Conservation (phyloP, 2,888 invertebrate species). For the Calameuta filiformis region DNA sequence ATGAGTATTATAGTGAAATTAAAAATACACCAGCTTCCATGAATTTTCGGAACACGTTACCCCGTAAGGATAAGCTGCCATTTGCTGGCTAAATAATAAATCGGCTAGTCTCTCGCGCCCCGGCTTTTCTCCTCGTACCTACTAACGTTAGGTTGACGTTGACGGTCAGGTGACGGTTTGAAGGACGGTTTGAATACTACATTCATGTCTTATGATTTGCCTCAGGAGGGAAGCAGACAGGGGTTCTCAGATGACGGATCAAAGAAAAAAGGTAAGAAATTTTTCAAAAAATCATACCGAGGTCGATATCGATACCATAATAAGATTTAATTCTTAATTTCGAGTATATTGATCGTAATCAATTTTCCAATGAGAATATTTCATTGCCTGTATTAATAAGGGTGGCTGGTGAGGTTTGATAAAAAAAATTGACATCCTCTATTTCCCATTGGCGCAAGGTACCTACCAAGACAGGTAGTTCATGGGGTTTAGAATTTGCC, state of each 20-base stretch:
- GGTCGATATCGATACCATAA: not conserved
- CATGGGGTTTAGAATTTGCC: not conserved
- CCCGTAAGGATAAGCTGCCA: conserved; percentile 27
- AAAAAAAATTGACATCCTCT: not conserved
- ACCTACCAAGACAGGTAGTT: not conserved
- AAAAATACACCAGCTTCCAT: conserved; percentile 30
- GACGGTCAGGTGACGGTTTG: conserved; percentile 7
- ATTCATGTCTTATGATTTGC: conserved; percentile 2
- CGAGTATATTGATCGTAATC: not conserved
- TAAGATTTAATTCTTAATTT: not conserved
- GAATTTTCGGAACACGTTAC: conserved; percentile 27
- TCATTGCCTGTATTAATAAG: not conserved
- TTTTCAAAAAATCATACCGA: not conserved
- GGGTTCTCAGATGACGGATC: not conserved
- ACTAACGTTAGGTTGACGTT: conserved; percentile 7
- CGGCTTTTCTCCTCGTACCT: not conserved
- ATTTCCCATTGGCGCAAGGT: not conserved
- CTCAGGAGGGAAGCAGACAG: not conserved
- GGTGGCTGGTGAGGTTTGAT: not conserved
- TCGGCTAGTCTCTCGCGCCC: conserved; percentile 1
- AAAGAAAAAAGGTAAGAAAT: not conserved
- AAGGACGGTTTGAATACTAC: not conserved
- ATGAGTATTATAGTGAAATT: conserved; percentile 16
- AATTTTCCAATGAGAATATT: not conserved
- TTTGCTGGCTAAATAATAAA: conserved; percentile 32